Percentiles rank a stretch among this genome's conserved stretches.
phyloP scores from a whole-genome alignment of 1,140 invertebrate genomes.

The Ceratoteleas bidentatus region DNA sequence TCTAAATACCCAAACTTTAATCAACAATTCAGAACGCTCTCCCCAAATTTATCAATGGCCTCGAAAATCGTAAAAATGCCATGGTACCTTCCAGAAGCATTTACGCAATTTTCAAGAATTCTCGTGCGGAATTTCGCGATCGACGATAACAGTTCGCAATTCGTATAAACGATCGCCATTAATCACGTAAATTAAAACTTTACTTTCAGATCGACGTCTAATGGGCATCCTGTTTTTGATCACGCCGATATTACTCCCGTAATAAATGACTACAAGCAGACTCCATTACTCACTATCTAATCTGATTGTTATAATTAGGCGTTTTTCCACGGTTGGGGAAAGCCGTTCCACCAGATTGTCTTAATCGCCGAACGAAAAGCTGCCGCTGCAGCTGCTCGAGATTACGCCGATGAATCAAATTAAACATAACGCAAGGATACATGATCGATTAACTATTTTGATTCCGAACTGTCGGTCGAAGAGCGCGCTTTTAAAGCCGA shows the following conservation, averaged over 20 bases:
- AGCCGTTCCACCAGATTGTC: conserved; percentile 12
- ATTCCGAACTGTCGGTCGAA: neutral
- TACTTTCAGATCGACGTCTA: conserved; percentile 3
- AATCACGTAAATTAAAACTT: neutral
- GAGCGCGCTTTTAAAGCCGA: no score
- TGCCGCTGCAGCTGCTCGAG: neutral
- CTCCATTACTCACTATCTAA: conserved; percentile 36
- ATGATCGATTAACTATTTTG: neutral
- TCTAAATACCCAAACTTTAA: no score
- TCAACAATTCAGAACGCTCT: no score
- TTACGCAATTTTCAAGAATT: no score
- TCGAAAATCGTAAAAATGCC: no score
- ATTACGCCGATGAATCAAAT: conserved; percentile 2
- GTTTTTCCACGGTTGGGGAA: conserved; percentile 25
- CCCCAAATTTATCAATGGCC: no score
- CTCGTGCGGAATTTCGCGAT: no score
- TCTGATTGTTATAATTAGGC: conserved; percentile 34
- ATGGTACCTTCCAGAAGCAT: no score
- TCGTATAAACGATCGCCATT: neutral
- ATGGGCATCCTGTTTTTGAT: conserved; percentile 15
- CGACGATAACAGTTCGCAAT: neutral
- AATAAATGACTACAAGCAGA: conserved; percentile 30
- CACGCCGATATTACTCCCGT: conserved; percentile 12
- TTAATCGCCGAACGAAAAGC: neutral
- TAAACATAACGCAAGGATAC: neutral